These are phyloP conservation scores for Dynastes grantii DNA, from an alignment of 2,888 invertebrate species.

Conservation along the genomic window DNA sequence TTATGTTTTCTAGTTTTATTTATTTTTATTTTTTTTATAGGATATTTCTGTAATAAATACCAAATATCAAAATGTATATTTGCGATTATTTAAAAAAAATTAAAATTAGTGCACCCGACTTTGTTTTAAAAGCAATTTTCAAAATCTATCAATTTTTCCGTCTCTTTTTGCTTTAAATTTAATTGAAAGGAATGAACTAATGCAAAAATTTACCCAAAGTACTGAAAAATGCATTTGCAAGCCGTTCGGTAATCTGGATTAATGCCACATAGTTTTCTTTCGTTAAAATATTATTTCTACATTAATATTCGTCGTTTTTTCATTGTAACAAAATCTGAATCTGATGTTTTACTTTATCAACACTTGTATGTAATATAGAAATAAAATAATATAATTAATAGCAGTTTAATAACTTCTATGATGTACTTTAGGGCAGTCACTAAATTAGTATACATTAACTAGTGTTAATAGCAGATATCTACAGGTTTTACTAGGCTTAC, in stretches of 20 bases:
- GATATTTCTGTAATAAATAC: no score
- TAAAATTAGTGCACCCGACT: slow-evolving; percentile 4
- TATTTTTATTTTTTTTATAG: no score
- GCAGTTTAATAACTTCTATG: neutral
- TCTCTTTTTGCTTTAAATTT: slow-evolving; percentile 21
- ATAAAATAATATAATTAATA: neutral
- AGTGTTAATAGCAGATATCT: neutral
- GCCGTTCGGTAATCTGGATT: no score
- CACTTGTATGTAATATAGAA: no score
- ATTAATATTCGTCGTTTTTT: no score
- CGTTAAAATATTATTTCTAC: no score
- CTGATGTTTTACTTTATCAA: no score
- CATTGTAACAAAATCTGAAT: no score
- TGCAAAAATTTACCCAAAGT: neutral
- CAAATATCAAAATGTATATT: slow-evolving; percentile 26
- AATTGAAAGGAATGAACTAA: neutral
- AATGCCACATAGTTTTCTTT: no score
- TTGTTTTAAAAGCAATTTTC: slow-evolving; percentile 8
- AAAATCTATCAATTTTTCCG: slow-evolving; percentile 15
- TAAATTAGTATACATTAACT: neutral
- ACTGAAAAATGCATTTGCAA: no score
- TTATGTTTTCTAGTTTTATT: no score
- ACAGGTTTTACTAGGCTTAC: neutral
- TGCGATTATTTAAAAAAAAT: no score
- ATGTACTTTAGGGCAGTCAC: neutral